Base-by-base conservation (phyloP, 2,888 invertebrate species). In the Cheilosia vulpina region DNA sequence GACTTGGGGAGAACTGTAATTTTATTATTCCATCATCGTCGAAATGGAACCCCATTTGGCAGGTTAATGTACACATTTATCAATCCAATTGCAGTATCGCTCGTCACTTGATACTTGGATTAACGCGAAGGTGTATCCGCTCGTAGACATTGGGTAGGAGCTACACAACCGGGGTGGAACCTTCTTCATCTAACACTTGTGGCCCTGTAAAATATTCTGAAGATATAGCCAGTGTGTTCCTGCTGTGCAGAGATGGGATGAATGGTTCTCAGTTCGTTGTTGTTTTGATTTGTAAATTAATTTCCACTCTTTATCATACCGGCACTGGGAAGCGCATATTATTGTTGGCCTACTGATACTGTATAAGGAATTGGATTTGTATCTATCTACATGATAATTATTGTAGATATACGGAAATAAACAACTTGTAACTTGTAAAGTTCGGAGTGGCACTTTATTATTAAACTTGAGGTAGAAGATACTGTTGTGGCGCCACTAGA, bases 201-300 rank as follows among this genome's bases (percentile, higher is more conserved):
- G 13, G 52, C 0, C 38, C 57, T 34, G 9, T 62, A 50, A 57
- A 52, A 72, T 17, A 31, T 71, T 58, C n/a, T 47, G 17, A 53
- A 34, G 31, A 57, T 57, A 19, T 13, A 53, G 19, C 19, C 11
- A 31, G 13, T 17, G 43, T 19, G 5, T 53, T 15, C 68, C 68
- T 21, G 68, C 55, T 53, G 66, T 21, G 53, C 34, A 50, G 24
- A 34, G 52, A 66, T 38, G 31, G 41, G 13, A 43, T 27, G 27
- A 5, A 41, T 58, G n/a, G 31, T 38, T 7, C 41, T 21, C 19
- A 21, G 11, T 45, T 58, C 47, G 11, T 55, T 66, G 53, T 45
- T 58, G 73, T 45, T 79, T 72, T 60, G 72, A 53, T 79, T 73
- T 60, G 50, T 80, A 68, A 75, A 62, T 75, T 68, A 80, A 75